Base-by-base conservation (phyloP, 2,888 invertebrate species). In the Drosophila setosimentum region DNA sequence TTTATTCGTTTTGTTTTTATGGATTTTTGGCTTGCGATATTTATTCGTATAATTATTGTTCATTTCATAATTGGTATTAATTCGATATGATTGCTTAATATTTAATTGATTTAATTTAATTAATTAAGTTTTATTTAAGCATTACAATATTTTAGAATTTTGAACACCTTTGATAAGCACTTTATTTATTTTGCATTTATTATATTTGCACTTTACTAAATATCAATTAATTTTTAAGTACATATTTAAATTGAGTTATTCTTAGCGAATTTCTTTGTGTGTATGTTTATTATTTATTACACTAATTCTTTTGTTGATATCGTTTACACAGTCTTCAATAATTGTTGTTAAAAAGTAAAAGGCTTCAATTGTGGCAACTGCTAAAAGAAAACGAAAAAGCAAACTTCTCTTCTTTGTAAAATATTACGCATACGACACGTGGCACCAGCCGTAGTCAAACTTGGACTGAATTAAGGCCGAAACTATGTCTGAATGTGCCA, bases 101-200 rank as follows among this genome's bases (percentile, higher is more conserved):
- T 49, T 65, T 35, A 64, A 29, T 57, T 40, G 50, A 40, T 58
- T 58, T 54, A 7, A 49, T 42, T 76, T 50, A n/a, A 37, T 51
- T 37, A 68, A 68, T 69, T 68, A 58, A 42, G 73, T 63, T 72
- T 63, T 6, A 21, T n/a, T 71, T 50, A 54, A 45, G 40, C 49
- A 70, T 72, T 69, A 69, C 66, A 49, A 58, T 40, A 59, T 68
- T 82, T 88, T 68, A 63, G 69, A 84, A 89, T 79, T 80, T 82
- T 89, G 84, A 85, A 85, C 84, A 85, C 84, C 72, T 69, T 82
- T 68, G 68, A 70, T 84, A 78, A 87, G 83, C 87, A 84, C 84
- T 87, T 84, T 54, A 54, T 67, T 68, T 53, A 62, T 40, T 66
- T 65, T 48, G 42, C 37, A n/a, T 42, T 40, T 68, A 63, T 63